Evolutionary conservation across 2,888 invertebrate species (phyloP), one percentile per base, ranked within the genome.

Genomic region (Drosophila niveifrons): DNA sequence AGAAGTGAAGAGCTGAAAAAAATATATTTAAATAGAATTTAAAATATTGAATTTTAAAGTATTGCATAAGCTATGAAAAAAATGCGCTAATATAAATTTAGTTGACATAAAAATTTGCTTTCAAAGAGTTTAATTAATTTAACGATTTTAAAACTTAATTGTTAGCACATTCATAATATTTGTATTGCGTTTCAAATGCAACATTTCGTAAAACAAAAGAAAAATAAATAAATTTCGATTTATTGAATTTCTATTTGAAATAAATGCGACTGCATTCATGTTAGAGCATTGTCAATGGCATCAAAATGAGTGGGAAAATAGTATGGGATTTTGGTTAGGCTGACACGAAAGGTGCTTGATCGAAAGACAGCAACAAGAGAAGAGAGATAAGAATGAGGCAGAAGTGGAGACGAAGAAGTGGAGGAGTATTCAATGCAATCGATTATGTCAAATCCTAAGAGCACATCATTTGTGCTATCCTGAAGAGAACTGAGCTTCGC

Each of bases 371-470:
- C 47, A 72, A 34, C 48, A 63, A 29, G 18, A 34, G 17, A n/a
- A 28, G 8, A 17, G 13, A n/a, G 6, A 41, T 7, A 3, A 50
- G 9, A 18, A 47, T n/a, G 11, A 29, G 15, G 3, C 11, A 8
- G 1, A 39, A n/a, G 4, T n/a, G 10, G 17, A 6, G 17, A 31
- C 17, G 3, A 23, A 23, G 23, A n/a, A n/a, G 23, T 6, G 23
- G 23, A 61, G 36, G 34, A 46, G 56, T 55, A 66, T 64, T 68
- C 66, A 71, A 69, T 71, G 74, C 78, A 71, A 79, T 79, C 79
- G 79, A 79, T 79, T 79, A 79, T 79, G 68, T 71, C 66, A 74
- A 79, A 71, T 74, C 81, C 78, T 67, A 62, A 66, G 74, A 80
- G 78, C 80, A 78, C 73, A 66, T 80, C 78, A 80, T 78, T 66